Conservation (phyloP, 1,140 invertebrate species). For the Meloidogyne chitwoodi region DNA sequence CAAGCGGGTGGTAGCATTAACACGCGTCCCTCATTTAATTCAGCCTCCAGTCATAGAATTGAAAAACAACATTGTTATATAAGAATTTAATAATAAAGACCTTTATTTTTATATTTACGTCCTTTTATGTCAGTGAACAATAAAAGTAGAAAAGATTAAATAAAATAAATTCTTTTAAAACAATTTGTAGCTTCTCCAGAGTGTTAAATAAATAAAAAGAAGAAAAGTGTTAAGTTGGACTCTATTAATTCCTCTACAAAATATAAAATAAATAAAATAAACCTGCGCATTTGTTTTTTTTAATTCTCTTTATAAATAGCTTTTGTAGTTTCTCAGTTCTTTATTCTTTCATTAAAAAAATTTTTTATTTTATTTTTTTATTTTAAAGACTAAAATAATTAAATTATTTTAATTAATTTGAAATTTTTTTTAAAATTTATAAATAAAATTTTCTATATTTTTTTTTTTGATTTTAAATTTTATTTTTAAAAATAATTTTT, state of each 20-base stretch:
- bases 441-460: no score
- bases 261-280: neutral
- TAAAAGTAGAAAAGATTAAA: neutral
- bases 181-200: neutral
- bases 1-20: neutral
- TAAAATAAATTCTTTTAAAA: neutral
- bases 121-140: neutral
- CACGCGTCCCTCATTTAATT: neutral
- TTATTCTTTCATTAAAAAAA: no score
- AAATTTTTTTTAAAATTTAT: no score
- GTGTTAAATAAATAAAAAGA: neutral
- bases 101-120: neutral
- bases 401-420: no score
- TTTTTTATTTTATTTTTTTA: no score
- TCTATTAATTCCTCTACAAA: neutral
- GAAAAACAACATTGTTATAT: neutral
- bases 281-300: neutral
- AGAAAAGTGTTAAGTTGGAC: neutral
- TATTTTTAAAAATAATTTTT: no score
- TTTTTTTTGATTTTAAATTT: no score
- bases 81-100: neutral
- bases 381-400: no score
- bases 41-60: neutral
- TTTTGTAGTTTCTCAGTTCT: no score
- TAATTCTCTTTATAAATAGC: neutral